These are phyloP conservation scores for Zosterops borbonicus DNA, from an alignment of 2,113 vertebrate species.

Conservation along the genomic window DNA sequence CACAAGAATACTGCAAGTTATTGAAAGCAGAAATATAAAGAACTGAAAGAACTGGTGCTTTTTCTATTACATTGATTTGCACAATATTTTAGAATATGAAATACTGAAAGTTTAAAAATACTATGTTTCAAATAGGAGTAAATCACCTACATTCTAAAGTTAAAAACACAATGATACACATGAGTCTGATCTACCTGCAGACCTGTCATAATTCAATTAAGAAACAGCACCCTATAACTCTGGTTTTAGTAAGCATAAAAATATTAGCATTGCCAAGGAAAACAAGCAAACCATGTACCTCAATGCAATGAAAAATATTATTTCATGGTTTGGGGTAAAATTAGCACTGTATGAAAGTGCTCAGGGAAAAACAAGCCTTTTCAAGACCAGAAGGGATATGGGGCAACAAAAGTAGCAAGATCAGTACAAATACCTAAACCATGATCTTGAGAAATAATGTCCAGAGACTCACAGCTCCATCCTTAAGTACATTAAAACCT, in stretches of 20 bases:
- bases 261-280: background rate
- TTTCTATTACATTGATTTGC: background rate
- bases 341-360: background rate
- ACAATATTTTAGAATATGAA: background rate
- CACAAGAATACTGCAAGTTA: background rate
- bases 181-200: background rate
- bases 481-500: background rate
- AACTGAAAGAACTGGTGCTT: background rate
- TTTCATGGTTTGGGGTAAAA: background rate
- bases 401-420: background rate
- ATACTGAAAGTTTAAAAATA: background rate
- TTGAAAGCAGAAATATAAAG: background rate
- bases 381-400: background rate
- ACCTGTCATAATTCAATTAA: background rate
- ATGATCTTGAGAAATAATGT: background rate
- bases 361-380: background rate
- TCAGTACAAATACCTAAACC: background rate
- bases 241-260: background rate
- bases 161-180: background rate
- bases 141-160: background rate
- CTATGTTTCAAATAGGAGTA: background rate
- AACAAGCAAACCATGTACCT: background rate
- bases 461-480: background rate
- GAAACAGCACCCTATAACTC: background rate
- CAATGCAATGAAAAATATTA: background rate